Conservation (phyloP, 2,888 invertebrate species). For the Oxystoma pomonae region DNA sequence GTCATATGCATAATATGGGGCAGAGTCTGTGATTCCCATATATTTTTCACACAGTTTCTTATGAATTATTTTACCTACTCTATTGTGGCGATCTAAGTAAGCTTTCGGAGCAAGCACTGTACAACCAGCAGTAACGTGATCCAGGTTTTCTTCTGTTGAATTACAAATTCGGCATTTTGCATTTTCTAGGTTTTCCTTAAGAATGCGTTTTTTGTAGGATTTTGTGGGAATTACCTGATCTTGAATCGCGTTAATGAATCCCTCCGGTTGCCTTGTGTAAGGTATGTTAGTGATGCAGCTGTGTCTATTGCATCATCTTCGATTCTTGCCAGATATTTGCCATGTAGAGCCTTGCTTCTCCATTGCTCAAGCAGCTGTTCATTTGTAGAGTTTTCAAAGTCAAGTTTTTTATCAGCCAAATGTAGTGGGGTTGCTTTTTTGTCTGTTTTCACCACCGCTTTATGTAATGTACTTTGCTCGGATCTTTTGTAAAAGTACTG, state of each 20-base stretch:
- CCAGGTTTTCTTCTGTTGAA: not conserved
- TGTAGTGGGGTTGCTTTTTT: not conserved
- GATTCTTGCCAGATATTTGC: not conserved
- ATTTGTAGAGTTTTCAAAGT: not conserved
- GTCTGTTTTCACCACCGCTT: not conserved
- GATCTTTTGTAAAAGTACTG: not conserved
- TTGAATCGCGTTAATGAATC: not conserved
- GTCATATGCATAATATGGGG: not conserved
- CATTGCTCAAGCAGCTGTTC: constrained; percentile 1
- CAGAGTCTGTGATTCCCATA: not conserved
- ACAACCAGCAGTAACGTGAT: not conserved
- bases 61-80: not conserved
- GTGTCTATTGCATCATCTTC: not conserved
- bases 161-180: not conserved
- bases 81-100: not conserved
- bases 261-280: not conserved
- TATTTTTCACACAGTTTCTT: not conserved
- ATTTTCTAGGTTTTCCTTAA: constrained; percentile 1
- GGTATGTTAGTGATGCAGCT: not conserved
- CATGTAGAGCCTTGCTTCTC: not conserved
- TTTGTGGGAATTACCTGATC: not conserved
- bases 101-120: not conserved
- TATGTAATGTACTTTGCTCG: not conserved
- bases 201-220: not conserved
- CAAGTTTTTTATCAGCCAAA: not conserved